phyloP scores from a whole-genome alignment of 2,113 vertebrate genomes.

The Grantiella picta region DNA sequence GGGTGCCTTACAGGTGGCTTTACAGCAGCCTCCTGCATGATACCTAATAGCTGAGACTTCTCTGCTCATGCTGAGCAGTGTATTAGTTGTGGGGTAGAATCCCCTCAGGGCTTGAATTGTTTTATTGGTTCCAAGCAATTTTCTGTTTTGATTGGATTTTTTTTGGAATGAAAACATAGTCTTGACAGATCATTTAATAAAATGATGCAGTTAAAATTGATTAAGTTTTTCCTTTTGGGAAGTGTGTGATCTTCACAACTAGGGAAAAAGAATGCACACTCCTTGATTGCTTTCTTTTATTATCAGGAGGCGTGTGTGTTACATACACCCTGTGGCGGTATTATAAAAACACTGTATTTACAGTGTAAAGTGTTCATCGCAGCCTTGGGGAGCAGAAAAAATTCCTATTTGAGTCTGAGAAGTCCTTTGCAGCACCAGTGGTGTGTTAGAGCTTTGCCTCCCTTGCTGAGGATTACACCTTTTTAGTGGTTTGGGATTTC shows the following conservation, averaged over 20 bases:
- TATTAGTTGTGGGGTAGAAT: conserved; percentile 6
- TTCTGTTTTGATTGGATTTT: background rate
- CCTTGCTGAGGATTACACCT: background rate
- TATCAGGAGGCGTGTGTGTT: background rate
- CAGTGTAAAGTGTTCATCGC: background rate
- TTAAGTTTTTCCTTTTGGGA: background rate
- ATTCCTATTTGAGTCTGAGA: background rate
- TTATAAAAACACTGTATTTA: background rate
- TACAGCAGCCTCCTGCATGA: background rate
- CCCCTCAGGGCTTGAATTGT: background rate
- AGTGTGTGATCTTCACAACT: background rate
- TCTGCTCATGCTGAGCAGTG: background rate
- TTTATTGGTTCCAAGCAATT: background rate
- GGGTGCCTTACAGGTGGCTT: conserved; percentile 35
- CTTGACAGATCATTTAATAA: conserved; percentile 27
- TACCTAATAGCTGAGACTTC: background rate
- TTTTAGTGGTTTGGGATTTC: background rate
- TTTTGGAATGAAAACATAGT: background rate
- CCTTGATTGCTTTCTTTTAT: background rate
- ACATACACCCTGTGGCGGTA: background rate
- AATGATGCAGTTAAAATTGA: background rate
- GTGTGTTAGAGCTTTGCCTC: background rate
- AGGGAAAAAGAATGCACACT: background rate
- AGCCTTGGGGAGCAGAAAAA: background rate
- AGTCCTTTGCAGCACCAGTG: background rate